Conservation (phyloP, 2,797 vertebrate genomes). For the Varecia variegata region DNA sequence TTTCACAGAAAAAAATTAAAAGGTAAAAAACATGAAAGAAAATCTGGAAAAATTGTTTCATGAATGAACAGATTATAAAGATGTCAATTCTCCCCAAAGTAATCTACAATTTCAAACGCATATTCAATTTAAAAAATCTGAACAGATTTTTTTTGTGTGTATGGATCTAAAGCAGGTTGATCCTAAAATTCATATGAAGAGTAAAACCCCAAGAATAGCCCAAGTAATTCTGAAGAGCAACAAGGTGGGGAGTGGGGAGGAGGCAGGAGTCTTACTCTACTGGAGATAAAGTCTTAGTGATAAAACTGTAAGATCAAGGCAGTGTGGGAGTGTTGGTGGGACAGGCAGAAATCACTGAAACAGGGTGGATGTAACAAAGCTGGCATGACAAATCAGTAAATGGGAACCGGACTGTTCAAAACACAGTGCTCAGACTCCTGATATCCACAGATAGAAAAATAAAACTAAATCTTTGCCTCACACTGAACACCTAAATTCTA, state of each 20-base stretch:
- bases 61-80: not conserved
- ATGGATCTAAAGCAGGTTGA: not conserved
- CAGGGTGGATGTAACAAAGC: not conserved
- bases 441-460: not conserved
- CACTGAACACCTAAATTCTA: not conserved
- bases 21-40: slow-evolving; percentile 20
- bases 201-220: not conserved
- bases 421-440: not conserved
- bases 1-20: slow-evolving; percentile 16
- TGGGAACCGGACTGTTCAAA: not conserved
- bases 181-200: not conserved
- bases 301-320: not conserved
- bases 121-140: not conserved
- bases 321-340: not conserved
- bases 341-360: not conserved
- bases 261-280: not conserved
- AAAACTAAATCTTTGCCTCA: not conserved
- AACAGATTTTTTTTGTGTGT: not conserved
- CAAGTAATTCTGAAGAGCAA: not conserved
- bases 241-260: not conserved
- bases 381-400: not conserved
- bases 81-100: not conserved
- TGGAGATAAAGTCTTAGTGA: not conserved
- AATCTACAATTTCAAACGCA: slow-evolving; percentile 21
- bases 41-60: not conserved